Evolutionary conservation across 2,888 invertebrate species (phyloP).

Genomic region (Melanchra persicariae): DNA sequence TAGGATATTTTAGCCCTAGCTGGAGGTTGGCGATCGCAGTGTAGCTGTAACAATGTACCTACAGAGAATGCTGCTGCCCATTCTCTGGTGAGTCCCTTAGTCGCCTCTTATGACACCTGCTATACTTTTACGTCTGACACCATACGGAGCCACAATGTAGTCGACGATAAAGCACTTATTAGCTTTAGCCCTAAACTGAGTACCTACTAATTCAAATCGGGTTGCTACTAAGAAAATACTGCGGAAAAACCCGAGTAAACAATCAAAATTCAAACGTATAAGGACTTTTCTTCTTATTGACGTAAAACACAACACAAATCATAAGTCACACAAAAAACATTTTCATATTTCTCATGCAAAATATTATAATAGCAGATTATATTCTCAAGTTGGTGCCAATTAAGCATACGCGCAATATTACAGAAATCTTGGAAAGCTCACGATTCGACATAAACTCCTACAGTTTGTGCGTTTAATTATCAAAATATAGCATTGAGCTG

Average conservation of each 20-base stretch:
- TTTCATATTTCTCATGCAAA: background rate
- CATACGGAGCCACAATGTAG: no score
- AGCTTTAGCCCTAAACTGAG: no score
- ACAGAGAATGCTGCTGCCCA: no score
- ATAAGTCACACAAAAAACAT: background rate
- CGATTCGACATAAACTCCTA: slow-evolving; percentile 59
- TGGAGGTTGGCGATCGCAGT: no score
- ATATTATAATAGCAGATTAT: background rate
- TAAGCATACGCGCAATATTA: slow-evolving; percentile 48
- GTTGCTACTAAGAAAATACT: no score
- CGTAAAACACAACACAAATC: background rate
- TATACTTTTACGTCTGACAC: no score
- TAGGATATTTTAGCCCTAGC: no score
- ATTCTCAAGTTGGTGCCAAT: slow-evolving; percentile 39
- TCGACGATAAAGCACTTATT: no score
- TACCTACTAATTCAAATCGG: no score
- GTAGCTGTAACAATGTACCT: no score
- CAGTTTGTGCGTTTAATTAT: slow-evolving; percentile 68
- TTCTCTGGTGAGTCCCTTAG: no score
- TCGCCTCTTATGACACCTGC: no score
- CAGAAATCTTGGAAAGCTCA: slow-evolving; percentile 52
- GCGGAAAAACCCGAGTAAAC: background rate
- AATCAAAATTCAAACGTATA: background rate
- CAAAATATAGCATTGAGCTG: slow-evolving; percentile 67
- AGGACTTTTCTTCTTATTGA: background rate